A percentile compares a stretch with the other conserved stretches of the same genome.
These are phyloP conservation scores for Notamacropus eugenii DNA, from an alignment of 2,797 vertebrate genomes.

Conservation along the genomic window DNA sequence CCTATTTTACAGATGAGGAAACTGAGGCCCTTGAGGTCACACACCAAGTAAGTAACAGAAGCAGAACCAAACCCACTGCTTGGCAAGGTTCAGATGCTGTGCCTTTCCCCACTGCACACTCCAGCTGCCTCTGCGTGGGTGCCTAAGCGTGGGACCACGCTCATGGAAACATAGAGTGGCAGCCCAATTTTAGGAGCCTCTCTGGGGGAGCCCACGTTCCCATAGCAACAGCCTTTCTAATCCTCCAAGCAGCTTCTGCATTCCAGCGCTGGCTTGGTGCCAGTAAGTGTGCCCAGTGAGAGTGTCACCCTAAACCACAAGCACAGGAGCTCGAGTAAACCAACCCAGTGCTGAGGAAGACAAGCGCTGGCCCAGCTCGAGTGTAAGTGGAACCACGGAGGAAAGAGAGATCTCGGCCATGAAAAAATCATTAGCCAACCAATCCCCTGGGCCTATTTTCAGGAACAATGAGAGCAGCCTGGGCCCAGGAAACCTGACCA, in stretches of 20 bases:
- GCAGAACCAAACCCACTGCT: not conserved
- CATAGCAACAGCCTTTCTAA: not conserved
- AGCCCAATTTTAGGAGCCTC: not conserved
- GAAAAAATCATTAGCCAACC: constrained; percentile 86
- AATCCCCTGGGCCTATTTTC: constrained; percentile 73
- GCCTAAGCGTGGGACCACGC: not conserved
- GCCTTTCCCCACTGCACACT: not conserved
- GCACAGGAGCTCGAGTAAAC: constrained; percentile 56
- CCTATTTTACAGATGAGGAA: not conserved
- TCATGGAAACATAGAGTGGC: not conserved
- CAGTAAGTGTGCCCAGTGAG: not conserved
- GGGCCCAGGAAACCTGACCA: constrained; percentile 42
- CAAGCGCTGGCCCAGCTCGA: constrained; percentile 23
- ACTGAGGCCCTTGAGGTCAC: not conserved
- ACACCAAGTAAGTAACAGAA: not conserved
- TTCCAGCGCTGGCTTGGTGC: constrained; percentile 60
- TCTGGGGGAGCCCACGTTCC: not conserved
- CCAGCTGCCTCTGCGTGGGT: not conserved
- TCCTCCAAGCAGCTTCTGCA: not conserved
- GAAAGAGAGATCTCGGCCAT: constrained; percentile 76
- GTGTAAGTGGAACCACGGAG: constrained; percentile 72
- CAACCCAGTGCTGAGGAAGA: constrained; percentile 52
- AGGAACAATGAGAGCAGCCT: constrained; percentile 67
- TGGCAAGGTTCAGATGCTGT: not conserved
- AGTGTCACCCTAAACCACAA: constrained; percentile 77